Evolutionary conservation across 2,797 vertebrate species (phyloP).

Genomic region (Bryconaethiops microstoma): DNA sequence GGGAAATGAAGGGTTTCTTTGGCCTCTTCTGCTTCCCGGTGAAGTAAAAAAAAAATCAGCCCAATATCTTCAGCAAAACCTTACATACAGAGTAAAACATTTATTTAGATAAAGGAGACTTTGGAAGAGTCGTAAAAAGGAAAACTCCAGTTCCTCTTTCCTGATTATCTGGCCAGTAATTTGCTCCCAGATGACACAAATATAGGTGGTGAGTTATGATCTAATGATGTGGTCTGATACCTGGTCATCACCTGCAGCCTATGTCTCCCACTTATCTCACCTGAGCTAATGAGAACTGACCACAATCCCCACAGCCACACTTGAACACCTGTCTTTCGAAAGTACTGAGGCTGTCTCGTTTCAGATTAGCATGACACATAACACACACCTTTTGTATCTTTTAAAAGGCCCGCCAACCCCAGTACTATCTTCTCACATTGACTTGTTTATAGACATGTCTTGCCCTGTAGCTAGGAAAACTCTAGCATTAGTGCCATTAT

Average conservation of each 20-base stretch:
- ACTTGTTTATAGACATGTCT: background rate
- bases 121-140: slow-evolving; percentile 16
- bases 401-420: background rate
- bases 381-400: background rate
- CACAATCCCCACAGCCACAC: slow-evolving; percentile 45
- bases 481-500: background rate
- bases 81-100: slow-evolving; percentile 9
- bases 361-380: background rate
- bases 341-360: background rate
- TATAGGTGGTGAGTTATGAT: slow-evolving; percentile 40
- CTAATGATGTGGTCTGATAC: slow-evolving; percentile 61
- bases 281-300: slow-evolving; percentile 54
- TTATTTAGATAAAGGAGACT: slow-evolving; percentile 23
- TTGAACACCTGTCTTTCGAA: slow-evolving; percentile 10
- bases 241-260: slow-evolving; percentile 72
- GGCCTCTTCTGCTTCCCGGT: slow-evolving; percentile 2
- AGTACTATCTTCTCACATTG: background rate
- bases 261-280: slow-evolving; percentile 63
- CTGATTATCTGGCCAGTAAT: slow-evolving; percentile 41
- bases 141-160: slow-evolving; percentile 37
- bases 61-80: slow-evolving; percentile 12
- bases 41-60: slow-evolving; percentile 24
- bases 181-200: slow-evolving; percentile 51
- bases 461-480: background rate
- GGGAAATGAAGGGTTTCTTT: background rate